Evolutionary conservation across 2,888 invertebrate genomes (phyloP), one percentile per base, ranked within the genome.

Genomic region (Hecatera dysodea): DNA sequence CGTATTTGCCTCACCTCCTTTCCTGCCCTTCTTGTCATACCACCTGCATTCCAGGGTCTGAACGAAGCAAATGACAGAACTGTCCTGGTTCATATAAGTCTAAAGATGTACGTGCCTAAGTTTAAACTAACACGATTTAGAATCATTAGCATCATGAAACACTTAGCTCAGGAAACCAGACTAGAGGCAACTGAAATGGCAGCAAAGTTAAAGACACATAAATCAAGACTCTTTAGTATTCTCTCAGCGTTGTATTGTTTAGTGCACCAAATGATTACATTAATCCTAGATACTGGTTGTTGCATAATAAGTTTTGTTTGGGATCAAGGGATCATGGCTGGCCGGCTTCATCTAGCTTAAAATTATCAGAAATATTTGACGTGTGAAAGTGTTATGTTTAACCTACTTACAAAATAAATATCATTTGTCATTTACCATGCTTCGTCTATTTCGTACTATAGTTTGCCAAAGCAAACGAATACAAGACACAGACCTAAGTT

Each of bases 101-200:
- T 7, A 6, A 52, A 52, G 50, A 52, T 7, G 19, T n/a, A 33
- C 11, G 29, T 11, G 15, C 9, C 27, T 44, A 44, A 27, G 17
- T 19, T 44, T 6, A 42, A 33, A 17, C 27, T 52, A 6, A 12
- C 15, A 33, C 11, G 15, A 0, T 33, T 48, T 22, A 33, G 3
- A 42, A 29, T 64, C 39, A 67, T 60, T 66, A 61, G 15, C 74
- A 64, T 39, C 15, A 33, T 24, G 9, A 46, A 62, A 29, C 19
- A 48, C 22, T 63, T 44, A 24, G 12, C 42, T 56, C 8, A 4
- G 44, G 24, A 50, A n/a, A 22, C 36, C 46, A 44, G 29, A 70
- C 48, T 50, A 46, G n/a, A 46, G 12, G 5, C 27, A 60, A 52
- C 46, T 24, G 9, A 29, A 59, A 57, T 67, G 0, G 27, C 5